phyloP scores from a whole-genome alignment of 2,888 invertebrate genomes.

The Strigamia maritima region DNA sequence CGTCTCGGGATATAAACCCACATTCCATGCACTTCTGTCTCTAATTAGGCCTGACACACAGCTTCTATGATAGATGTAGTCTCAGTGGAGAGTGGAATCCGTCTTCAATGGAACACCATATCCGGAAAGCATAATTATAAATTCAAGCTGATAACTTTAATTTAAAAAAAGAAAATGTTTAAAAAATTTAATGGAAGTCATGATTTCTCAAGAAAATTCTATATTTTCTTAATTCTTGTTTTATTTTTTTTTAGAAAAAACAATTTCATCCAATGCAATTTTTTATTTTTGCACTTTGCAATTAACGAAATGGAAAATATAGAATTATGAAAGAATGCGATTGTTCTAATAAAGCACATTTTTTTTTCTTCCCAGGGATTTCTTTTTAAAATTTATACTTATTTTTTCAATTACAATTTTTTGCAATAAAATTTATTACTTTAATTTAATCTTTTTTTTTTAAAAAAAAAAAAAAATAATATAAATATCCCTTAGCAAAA shows the following conservation, averaged over 20 bases:
- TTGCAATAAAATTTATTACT: not conserved
- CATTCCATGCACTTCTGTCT: conserved; percentile 32
- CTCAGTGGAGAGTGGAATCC: conserved; percentile 31
- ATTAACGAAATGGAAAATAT: conserved; percentile 26
- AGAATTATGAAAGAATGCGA: not conserved
- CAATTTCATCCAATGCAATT: not conserved
- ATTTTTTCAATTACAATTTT: not conserved
- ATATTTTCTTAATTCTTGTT: not conserved
- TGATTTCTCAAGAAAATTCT: not conserved
- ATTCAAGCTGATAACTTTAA: not conserved
- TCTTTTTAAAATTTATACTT: not conserved
- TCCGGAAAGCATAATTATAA: conserved; percentile 28
- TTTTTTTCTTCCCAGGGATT: not conserved
- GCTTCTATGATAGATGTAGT: conserved; percentile 6
- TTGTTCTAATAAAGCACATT: not conserved
- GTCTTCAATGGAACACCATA: conserved; percentile 8
- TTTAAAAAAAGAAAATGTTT: not conserved
- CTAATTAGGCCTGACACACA: conserved; percentile 24
- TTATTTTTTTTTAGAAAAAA: not conserved
- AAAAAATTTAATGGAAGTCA: not conserved
- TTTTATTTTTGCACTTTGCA: not conserved
- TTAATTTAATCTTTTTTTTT: not conserved
- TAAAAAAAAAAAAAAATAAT: not conserved
- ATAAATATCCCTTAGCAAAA: too few relatives aligned
- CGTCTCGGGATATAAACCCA: conserved; percentile 16